phyloP scores from a whole-genome alignment of 2,888 invertebrate species.

The Agriopis leucophaearia region DNA sequence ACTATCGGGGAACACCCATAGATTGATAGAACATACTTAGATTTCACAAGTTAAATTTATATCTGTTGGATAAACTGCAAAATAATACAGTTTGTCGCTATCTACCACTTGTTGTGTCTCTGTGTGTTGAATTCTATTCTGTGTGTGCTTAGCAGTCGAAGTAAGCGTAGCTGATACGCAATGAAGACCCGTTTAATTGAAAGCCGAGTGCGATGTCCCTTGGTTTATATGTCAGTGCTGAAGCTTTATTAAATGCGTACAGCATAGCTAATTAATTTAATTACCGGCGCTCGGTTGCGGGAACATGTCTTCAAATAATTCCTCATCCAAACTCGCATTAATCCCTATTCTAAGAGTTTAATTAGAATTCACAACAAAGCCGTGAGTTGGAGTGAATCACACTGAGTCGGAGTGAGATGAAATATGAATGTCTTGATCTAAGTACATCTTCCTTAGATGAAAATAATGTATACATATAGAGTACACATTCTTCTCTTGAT shows the following conservation, averaged over 20 bases:
- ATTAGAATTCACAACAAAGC: slow-evolving; percentile 39
- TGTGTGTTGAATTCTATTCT: too few species aligned
- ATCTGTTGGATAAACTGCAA: too few species aligned
- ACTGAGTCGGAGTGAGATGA: not conserved
- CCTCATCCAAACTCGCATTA: slow-evolving; percentile 33
- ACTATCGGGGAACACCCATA: too few species aligned
- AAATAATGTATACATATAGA: too few species aligned
- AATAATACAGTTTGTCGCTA: too few species aligned
- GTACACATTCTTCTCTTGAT: too few species aligned
- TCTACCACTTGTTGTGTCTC: too few species aligned
- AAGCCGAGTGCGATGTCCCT: not conserved
- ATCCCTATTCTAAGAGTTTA: slow-evolving; percentile 39
- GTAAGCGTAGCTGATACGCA: too few species aligned
- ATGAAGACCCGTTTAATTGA: too few species aligned
- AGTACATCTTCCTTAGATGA: too few species aligned
- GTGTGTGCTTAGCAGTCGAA: not conserved
- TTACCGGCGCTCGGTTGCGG: slow-evolving; percentile 34
- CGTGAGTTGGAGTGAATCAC: slow-evolving; percentile 5
- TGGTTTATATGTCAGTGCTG: not conserved
- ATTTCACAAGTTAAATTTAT: too few species aligned
- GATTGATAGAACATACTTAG: too few species aligned
- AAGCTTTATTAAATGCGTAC: slow-evolving; percentile 28
- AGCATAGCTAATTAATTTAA: slow-evolving; percentile 36
- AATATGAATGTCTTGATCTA: not conserved
- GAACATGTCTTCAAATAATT: slow-evolving; percentile 35